Evolutionary conservation across 2,888 invertebrate genomes (phyloP).

Genomic region (Argyresthia goedartella): DNA sequence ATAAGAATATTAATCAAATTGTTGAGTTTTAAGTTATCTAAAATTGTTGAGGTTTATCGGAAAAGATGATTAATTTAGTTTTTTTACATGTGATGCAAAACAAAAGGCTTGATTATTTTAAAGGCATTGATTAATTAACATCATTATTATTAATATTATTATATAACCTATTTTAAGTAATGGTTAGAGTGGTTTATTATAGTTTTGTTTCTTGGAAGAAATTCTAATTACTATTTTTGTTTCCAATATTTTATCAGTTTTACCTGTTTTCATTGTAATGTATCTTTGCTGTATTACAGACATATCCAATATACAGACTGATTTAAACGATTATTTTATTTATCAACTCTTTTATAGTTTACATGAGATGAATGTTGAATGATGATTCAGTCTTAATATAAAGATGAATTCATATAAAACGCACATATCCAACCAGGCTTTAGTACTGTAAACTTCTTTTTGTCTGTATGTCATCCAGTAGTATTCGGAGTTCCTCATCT

Average conservation of each 20-base stretch:
- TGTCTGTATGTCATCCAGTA: conserved; percentile 97
- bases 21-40: conserved; percentile 64
- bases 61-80: conserved; percentile 46
- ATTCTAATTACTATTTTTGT: conserved; percentile 70
- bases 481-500: conserved; percentile 96
- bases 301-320: conserved; percentile 74
- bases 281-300: conserved; percentile 72
- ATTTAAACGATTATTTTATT: conserved; percentile 35
- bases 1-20: conserved; percentile 62
- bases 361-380: background rate
- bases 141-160: conserved; percentile 53
- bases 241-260: conserved; percentile 67
- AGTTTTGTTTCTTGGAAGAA: conserved; percentile 68
- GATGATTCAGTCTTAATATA: too few relatives aligned
- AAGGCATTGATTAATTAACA: conserved; percentile 68
- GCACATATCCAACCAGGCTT: too few relatives aligned
- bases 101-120: conserved; percentile 61
- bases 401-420: too few relatives aligned
- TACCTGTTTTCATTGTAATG: conserved; percentile 70
- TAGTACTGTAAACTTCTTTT: conserved; percentile 97
- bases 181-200: conserved; percentile 65
- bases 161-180: conserved; percentile 60
- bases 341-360: background rate
- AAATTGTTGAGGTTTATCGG: conserved; percentile 65
- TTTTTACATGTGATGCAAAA: conserved; percentile 52